Base-by-base conservation (phyloP, 2,888 invertebrate species). In the Carcina quercana region DNA sequence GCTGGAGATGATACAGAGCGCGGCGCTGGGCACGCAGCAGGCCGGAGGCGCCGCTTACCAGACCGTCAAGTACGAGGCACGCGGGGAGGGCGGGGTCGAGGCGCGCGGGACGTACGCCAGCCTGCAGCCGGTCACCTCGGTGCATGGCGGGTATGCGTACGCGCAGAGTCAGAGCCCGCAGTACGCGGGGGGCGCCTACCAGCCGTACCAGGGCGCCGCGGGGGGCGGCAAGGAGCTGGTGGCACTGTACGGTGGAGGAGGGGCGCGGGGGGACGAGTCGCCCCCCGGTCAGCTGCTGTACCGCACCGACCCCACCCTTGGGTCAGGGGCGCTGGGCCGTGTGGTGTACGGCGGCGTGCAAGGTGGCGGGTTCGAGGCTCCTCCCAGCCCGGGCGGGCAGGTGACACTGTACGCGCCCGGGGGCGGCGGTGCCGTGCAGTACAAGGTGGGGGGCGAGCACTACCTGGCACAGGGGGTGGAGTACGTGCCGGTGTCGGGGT, bases 221-320 rank as follows among this genome's bases (percentile, higher is more conserved):
- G 30, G 54, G 40, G 40, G 63, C 37, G 40, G 45, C 36, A 51
- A 50, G 38, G 53, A 51, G 38, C 43, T 53, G 37, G 50, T 60
- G 35, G 51, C 63, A 22, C 39, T 59, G 46, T 60, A 60, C 60
- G 74, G 60, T 28, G 34, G 33, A 49, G 3, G 58, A 26, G 59
- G 42, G 2, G 45, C 50, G 65, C 71, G 78, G 12, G 82, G 69
- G 0, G 78, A 85, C 40, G 79, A 85, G 36, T 86, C 86, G 11
- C 86, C 87, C 3, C 87, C 88, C 1, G 76, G 78, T 2, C 83
- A 86, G 47, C 78, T 88, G 35, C 74, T 89, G 53, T 89, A 88
- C 61, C 87, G 89, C 43, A 84, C 84, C 37, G 90, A 90, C 61
- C 90, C 91, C n/a, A 89, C 89, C 27, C 70, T 91, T 29, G 86